These are phyloP conservation scores for Lindbergichthys nudifrons DNA, from an alignment of 2,797 vertebrate genomes.

Conservation along the genomic window DNA sequence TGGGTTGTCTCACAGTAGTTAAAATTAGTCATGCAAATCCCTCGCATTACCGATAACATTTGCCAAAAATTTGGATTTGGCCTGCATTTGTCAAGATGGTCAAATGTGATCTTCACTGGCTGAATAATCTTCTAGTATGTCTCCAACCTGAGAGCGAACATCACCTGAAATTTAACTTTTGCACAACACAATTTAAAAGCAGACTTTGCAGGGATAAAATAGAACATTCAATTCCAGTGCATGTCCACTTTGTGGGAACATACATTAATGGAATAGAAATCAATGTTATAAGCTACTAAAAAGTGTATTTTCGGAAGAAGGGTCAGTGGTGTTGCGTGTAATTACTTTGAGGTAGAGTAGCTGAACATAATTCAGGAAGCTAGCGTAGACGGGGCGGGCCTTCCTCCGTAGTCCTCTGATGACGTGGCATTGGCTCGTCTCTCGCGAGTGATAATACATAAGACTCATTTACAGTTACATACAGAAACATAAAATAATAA, in stretches of 20 bases:
- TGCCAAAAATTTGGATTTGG: constrained; percentile 22
- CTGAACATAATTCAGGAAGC: too few species aligned
- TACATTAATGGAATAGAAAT: not conserved
- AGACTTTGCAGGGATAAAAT: not conserved
- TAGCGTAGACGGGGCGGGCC: too few species aligned
- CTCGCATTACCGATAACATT: constrained; percentile 18
- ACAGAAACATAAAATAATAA: too few species aligned
- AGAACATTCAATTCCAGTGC: not conserved
- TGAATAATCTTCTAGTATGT: not conserved
- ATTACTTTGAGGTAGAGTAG: too few species aligned
- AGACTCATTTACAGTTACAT: too few species aligned
- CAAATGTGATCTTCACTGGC: constrained; percentile 14
- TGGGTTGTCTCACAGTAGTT: not conserved
- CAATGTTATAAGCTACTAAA: not conserved
- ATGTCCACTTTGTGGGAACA: not conserved
- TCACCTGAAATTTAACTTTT: constrained; percentile 3
- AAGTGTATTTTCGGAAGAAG: too few species aligned
- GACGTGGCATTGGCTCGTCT: too few species aligned
- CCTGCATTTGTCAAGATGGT: constrained; percentile 15
- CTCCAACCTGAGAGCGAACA: not conserved
- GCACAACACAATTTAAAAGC: not conserved
- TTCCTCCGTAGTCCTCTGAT: too few species aligned
- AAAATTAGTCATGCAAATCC: constrained; percentile 35
- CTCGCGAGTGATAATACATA: too few species aligned
- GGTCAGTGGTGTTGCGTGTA: too few species aligned